phyloP scores from a whole-genome alignment of 1,140 invertebrate genomes.

The Globodera rostochiensis region DNA sequence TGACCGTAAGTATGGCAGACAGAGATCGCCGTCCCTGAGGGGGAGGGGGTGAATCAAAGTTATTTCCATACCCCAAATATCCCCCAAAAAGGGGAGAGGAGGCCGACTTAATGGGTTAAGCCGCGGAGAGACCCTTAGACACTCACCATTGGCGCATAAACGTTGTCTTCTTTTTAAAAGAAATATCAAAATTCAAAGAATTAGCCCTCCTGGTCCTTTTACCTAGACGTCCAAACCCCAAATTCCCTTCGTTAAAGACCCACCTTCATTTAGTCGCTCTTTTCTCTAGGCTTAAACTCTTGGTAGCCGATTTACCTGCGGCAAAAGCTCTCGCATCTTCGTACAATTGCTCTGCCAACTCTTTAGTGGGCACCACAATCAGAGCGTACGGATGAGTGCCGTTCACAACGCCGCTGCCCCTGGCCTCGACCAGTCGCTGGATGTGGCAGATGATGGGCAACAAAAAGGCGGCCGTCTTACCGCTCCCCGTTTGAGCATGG shows the following conservation, averaged over 20 bases:
- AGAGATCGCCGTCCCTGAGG: conserved; percentile 23
- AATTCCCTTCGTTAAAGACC: too few species aligned
- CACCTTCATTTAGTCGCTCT: too few species aligned
- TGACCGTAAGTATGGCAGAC: conserved; percentile 29
- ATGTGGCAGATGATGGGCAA: conserved; percentile 37
- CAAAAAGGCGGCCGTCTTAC: conserved; percentile 41
- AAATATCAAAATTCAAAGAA: too few species aligned
- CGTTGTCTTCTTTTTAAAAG: too few species aligned
- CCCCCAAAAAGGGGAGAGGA: too few species aligned
- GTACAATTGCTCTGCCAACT: conserved; percentile 25
- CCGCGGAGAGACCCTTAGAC: too few species aligned
- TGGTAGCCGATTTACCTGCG: background rate
- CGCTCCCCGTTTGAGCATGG: conserved; percentile 39
- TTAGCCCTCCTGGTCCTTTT: too few species aligned
- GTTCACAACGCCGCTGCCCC: background rate
- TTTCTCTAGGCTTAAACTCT: too few species aligned
- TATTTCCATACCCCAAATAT: background rate
- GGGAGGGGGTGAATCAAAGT: background rate
- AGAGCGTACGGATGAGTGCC: conserved; percentile 19
- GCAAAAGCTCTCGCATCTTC: conserved; percentile 23
- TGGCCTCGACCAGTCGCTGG: conserved; percentile 9
- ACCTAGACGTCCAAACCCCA: too few species aligned
- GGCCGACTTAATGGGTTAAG: too few species aligned
- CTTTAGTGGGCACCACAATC: conserved; percentile 41
- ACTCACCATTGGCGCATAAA: too few species aligned